phyloP scores from a whole-genome alignment of 1,140 invertebrate species.

The Parapsyche elsis region DNA sequence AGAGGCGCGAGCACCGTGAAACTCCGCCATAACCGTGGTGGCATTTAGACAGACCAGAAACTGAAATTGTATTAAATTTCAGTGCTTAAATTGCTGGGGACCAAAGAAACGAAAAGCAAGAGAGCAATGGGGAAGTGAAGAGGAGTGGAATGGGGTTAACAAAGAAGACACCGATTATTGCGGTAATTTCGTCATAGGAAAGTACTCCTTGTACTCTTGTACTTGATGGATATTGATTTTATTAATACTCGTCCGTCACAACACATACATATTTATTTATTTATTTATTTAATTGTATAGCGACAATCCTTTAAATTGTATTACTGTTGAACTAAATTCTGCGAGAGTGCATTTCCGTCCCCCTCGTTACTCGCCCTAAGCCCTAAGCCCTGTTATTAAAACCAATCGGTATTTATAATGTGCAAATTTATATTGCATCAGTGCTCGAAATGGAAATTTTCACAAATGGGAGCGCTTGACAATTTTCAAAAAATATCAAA shows the following conservation, averaged over 20 bases:
- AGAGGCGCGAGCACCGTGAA: slow-evolving; percentile 4
- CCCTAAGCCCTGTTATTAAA: too few species aligned
- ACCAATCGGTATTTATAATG: too few species aligned
- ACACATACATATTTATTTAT: not conserved
- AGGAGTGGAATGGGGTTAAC: not conserved
- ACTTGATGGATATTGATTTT: slow-evolving; percentile 54
- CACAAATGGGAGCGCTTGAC: too few species aligned
- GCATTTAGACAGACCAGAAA: slow-evolving; percentile 53
- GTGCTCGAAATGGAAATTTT: too few species aligned
- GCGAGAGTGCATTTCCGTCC: too few species aligned
- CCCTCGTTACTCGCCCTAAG: too few species aligned
- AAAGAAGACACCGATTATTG: slow-evolving; percentile 48
- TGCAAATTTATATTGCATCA: too few species aligned
- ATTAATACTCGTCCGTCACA: slow-evolving; percentile 15
- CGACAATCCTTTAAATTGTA: too few species aligned
- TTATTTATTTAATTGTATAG: too few species aligned
- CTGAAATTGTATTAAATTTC: slow-evolving; percentile 56
- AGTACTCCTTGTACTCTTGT: not conserved
- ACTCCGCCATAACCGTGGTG: slow-evolving; percentile 40
- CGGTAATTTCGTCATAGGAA: slow-evolving; percentile 48
- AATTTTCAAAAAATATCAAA: too few species aligned
- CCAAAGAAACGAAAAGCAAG: not conserved
- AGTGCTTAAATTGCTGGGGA: not conserved
- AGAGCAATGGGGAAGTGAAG: not conserved
- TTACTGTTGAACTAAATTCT: too few species aligned